A percentile compares a stretch with the other conserved stretches of the same genome.
Evolutionary conservation across 1,140 invertebrate genomes (phyloP).

Genomic region (Philotrypesis tridentata): DNA sequence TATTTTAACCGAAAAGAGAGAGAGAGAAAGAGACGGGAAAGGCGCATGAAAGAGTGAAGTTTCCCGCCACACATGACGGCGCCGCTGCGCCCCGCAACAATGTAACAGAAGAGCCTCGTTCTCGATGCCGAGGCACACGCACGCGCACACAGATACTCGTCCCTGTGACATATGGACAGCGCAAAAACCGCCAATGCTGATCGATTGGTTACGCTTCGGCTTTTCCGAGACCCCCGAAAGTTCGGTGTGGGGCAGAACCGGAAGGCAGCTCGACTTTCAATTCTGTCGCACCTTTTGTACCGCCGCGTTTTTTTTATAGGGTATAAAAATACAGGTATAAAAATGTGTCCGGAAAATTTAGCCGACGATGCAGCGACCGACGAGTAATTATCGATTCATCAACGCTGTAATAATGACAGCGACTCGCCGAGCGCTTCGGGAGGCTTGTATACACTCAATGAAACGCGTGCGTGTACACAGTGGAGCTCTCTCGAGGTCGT

Average conservation of each 20-base stretch:
- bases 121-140: slow-evolving; percentile 70
- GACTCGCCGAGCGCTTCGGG: not conserved
- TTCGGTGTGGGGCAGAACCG: no score
- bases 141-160: slow-evolving; percentile 39
- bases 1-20: not conserved
- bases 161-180: slow-evolving; percentile 71
- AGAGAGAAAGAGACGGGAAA: not conserved
- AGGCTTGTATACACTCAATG: no score
- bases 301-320: not conserved
- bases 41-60: slow-evolving; percentile 44
- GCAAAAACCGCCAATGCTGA: slow-evolving; percentile 73
- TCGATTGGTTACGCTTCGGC: slow-evolving; percentile 69
- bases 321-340: no score
- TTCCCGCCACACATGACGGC: slow-evolving; percentile 61
- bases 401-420: not conserved
- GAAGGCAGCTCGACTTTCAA: not conserved
- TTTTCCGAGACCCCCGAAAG: slow-evolving; percentile 46
- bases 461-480: no score
- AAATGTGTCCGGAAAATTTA: slow-evolving; percentile 30
- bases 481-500: not conserved
- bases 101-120: slow-evolving; percentile 57
- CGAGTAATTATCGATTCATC: slow-evolving; percentile 21
- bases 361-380: not conserved
- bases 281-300: not conserved
- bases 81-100: not conserved